These are phyloP conservation scores for Notiomystis cincta DNA, from an alignment of 2,113 vertebrate species.

Conservation along the genomic window DNA sequence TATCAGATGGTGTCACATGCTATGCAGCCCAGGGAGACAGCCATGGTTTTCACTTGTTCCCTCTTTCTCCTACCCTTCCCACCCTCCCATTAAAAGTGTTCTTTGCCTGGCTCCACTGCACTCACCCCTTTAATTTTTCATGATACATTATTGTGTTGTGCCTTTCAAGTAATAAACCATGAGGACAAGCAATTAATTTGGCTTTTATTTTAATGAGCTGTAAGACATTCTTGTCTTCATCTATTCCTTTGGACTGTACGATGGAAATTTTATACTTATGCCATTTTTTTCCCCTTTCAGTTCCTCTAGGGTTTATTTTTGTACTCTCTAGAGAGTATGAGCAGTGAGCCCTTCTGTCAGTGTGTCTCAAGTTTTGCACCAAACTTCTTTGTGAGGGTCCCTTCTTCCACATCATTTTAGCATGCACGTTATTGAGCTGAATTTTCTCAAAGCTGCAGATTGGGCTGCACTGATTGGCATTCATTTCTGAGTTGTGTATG, in stretches of 20 bases:
- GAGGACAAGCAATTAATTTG: not conserved
- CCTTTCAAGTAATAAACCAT: not conserved
- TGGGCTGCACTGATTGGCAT: not conserved
- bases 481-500: not conserved
- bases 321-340: not conserved
- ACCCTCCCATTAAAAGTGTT: not conserved
- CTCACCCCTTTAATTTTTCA: not conserved
- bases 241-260: not conserved
- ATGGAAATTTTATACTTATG: not conserved
- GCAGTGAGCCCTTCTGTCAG: not conserved
- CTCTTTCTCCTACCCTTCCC: accelerated
- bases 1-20: not conserved
- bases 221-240: not conserved
- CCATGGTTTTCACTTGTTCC: not conserved
- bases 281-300: not conserved
- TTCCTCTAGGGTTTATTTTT: not conserved
- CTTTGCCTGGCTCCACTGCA: not conserved
- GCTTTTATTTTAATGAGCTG: not conserved
- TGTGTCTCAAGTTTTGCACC: not conserved
- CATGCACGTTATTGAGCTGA: not conserved
- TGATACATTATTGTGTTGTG: not conserved
- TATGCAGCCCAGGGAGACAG: not conserved
- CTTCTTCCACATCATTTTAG: not conserved
- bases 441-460: not conserved
- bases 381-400: not conserved